Base-by-base conservation (phyloP, 1,140 invertebrate species). In the Drosophila sp. region DNA sequence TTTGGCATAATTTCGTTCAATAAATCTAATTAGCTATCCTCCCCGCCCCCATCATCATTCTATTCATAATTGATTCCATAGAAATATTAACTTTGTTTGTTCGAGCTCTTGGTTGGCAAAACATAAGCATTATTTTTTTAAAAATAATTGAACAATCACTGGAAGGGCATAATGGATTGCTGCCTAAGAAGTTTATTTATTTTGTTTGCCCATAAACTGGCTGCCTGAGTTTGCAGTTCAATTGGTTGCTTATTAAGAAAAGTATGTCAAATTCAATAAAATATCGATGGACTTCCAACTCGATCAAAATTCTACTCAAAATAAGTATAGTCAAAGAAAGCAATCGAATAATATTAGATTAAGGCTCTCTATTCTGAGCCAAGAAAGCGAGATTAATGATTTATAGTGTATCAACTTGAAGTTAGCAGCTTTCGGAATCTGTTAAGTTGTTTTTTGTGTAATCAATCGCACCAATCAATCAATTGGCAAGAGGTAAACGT, bases 41-140 rank as follows among this genome's bases (percentile, higher is more conserved):
- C 23, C 17, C 17, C 38, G 8, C 10, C 44, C 17, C 17, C 38
- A 8, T 7, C 17, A 7, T 25, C 17, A 50, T 27, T 50, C 2
- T 3, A 50, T 50, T 50, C 44, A 50, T 50, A 50, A 50, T 50
- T 50, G 23, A 50, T 10, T 50, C 44, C 3, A 50, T 50, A 27
- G 44, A 50, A 50, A 27, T 50, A 27, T 27, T 25, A 50, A 23
- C 6, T 23, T 23, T 23, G 3, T 47, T 17, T 23, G 3, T 25
- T 47, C 5, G 1, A 25, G 0, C 17, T 17, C 17, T 17, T 17
- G 17, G 17, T 17, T 17, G 17, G 17, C 1, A 47, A 47, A 23
- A 7, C 44, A 50, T 4, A 50, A 50, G 25, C 23, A 50, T 50
- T 10, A 27, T 27, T 27, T 50, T 47, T 8, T 38, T 0, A 11